These are phyloP conservation scores for Amazona guildingii DNA, from an alignment of 2,113 vertebrate genomes.

Conservation along the genomic window DNA sequence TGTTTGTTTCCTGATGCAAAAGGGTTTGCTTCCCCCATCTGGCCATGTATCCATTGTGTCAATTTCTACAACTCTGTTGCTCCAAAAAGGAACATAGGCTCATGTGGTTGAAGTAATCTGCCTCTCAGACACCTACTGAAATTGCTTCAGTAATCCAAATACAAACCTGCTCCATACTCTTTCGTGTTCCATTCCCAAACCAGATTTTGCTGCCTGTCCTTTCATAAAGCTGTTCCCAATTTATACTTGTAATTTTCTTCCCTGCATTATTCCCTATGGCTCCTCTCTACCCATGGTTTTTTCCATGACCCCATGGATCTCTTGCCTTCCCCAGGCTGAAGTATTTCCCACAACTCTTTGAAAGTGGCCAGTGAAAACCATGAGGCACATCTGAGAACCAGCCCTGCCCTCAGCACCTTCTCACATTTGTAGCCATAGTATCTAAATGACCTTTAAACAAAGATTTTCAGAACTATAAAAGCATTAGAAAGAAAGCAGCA, in stretches of 20 bases:
- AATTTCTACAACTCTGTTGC: neutral
- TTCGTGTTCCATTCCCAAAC: neutral
- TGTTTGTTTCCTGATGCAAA: conserved; percentile 7
- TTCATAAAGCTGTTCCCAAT: neutral
- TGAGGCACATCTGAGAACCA: neutral
- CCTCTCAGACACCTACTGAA: neutral
- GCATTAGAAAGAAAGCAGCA: neutral
- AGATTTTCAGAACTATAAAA: neutral
- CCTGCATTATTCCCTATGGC: neutral
- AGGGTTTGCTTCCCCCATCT: conserved; percentile 63
- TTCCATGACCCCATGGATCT: neutral
- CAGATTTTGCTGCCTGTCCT: neutral
- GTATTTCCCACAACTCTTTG: neutral
- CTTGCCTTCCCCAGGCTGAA: neutral
- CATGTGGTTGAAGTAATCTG: neutral
- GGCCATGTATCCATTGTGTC: conserved; percentile 24
- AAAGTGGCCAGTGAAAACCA: neutral
- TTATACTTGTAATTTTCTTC: neutral
- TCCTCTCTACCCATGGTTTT: neutral
- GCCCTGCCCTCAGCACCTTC: neutral
- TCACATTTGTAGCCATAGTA: neutral
- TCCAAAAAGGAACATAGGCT: neutral
- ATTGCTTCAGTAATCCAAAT: neutral
- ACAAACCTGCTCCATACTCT: neutral
- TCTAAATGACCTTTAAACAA: neutral